phyloP scores from a whole-genome alignment of 1,140 invertebrate species.

The Harlomillsia oculata region DNA sequence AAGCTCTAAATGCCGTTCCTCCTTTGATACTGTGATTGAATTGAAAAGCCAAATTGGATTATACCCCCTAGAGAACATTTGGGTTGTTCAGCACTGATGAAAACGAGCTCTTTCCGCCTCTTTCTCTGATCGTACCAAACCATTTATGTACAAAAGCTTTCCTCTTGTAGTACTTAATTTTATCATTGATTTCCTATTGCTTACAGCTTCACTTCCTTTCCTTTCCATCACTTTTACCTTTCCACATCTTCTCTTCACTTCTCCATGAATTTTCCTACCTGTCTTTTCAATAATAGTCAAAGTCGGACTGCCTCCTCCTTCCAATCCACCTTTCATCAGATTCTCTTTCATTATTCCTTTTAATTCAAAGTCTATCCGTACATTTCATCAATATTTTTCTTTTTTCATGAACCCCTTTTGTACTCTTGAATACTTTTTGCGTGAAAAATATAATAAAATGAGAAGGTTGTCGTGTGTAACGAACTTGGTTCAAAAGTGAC shows the following conservation, averaged over 20 bases:
- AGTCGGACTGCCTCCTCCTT: too few species aligned
- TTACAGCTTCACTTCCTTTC: constrained; percentile 24
- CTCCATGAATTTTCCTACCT: too few species aligned
- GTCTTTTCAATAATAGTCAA: too few species aligned
- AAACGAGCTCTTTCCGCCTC: constrained; percentile 22
- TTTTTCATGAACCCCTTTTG: too few species aligned
- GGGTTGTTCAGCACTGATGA: constrained; percentile 31
- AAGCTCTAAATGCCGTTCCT: constrained; percentile 30
- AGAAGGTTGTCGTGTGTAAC: too few species aligned
- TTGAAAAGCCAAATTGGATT: constrained; percentile 37
- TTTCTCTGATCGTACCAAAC: constrained; percentile 18
- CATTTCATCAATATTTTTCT: neutral
- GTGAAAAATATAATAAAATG: too few species aligned
- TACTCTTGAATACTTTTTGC: too few species aligned
- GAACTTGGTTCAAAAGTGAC: too few species aligned
- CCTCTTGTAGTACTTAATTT: constrained; percentile 35
- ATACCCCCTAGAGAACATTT: constrained; percentile 37
- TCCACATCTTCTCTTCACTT: neutral
- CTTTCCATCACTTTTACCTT: constrained; percentile 28
- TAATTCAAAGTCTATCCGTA: neutral
- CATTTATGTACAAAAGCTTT: constrained; percentile 35
- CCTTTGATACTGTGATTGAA: constrained; percentile 36
- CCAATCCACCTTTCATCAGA: too few species aligned
- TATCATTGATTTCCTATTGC: constrained; percentile 35
- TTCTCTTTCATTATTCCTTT: neutral